Evolutionary conservation across 1,140 invertebrate genomes (phyloP).

Genomic region (Drosophila murphyi): DNA sequence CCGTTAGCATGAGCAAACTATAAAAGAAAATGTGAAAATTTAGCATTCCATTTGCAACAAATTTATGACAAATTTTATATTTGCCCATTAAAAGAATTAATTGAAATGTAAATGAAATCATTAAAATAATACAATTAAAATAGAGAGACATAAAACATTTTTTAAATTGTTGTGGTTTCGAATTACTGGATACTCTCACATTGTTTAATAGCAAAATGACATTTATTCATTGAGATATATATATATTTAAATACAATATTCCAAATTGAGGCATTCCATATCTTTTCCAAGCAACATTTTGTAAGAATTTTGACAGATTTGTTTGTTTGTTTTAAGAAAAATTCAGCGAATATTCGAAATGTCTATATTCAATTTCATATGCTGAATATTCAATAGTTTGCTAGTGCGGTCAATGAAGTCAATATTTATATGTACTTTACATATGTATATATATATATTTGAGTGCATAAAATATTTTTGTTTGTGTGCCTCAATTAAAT

Average conservation of each 20-base stretch:
- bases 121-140: too few species aligned
- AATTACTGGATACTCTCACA: too few species aligned
- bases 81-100: too few species aligned
- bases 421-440: slow-evolving; percentile 3
- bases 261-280: not conserved
- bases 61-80: not conserved
- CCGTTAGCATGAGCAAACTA: not conserved
- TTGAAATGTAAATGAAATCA: too few species aligned
- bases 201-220: not conserved
- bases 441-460: slow-evolving; percentile 1
- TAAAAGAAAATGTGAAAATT: not conserved
- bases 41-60: not conserved
- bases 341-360: not conserved
- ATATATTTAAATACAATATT: not conserved
- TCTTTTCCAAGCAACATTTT: too few species aligned
- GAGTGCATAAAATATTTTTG: not conserved
- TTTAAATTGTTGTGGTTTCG: too few species aligned
- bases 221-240: not conserved
- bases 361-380: not conserved
- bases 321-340: not conserved
- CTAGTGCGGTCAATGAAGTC: not conserved
- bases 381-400: not conserved
- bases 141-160: too few species aligned
- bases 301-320: not conserved
- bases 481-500: slow-evolving; percentile 11